phyloP scores from a whole-genome alignment of 2,113 vertebrate genomes.

The Sturnira hondurensis region DNA sequence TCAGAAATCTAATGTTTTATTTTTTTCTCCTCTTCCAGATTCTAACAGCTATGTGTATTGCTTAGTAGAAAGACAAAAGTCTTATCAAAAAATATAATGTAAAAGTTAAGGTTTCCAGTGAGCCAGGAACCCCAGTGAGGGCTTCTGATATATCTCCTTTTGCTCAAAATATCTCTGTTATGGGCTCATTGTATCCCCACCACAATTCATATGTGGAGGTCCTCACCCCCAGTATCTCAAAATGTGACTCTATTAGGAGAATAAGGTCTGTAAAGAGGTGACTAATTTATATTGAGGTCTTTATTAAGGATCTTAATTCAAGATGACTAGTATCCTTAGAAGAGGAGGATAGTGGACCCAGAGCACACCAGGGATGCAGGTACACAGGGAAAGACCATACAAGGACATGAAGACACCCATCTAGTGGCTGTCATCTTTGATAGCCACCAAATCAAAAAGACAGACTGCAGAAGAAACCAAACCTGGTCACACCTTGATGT shows the following conservation, averaged over 20 bases:
- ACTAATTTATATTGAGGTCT: background rate
- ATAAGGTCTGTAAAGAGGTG: background rate
- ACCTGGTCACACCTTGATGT: background rate
- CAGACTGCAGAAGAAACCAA: background rate
- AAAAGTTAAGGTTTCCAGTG: background rate
- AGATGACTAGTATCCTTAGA: background rate
- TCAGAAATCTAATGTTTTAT: background rate
- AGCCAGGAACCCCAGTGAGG: background rate
- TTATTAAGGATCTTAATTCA: background rate
- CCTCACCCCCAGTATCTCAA: background rate
- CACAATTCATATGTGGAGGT: background rate
- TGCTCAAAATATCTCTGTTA: background rate
- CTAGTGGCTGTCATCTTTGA: too few species aligned
- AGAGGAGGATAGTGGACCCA: background rate
- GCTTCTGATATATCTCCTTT: background rate
- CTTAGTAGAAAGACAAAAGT: background rate
- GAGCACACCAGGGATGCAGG: too few species aligned
- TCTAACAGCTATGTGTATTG: background rate
- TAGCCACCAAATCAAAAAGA: background rate
- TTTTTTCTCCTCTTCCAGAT: background rate
- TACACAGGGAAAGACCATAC: background rate
- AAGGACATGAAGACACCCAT: background rate
- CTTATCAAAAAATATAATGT: background rate
- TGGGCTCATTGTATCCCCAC: background rate
- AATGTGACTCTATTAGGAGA: background rate